Percentiles rank a stretch among this genome's conserved stretches.
phyloP scores from a whole-genome alignment of 1,140 invertebrate genomes.

The Ips nitidus region DNA sequence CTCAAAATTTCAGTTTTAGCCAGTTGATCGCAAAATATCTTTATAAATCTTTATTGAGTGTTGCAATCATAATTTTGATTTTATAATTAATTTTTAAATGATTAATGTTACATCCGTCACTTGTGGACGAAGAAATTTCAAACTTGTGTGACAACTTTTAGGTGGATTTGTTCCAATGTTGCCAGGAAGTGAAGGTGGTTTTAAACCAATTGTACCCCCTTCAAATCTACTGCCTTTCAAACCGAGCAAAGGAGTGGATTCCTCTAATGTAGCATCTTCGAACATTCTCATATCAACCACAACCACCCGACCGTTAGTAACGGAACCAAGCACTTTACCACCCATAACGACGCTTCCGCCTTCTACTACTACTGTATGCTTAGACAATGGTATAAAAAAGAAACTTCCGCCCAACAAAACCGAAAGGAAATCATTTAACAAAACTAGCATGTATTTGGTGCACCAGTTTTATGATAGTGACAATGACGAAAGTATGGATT shows the following conservation, averaged over 20 bases:
- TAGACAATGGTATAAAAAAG: neutral
- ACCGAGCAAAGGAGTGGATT: neutral
- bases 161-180: conserved; percentile 73
- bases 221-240: neutral
- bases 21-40: too few relatives aligned
- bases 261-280: conserved; percentile 17
- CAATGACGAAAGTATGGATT: neutral
- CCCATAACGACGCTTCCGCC: neutral
- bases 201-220: conserved; percentile 61
- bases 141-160: conserved; percentile 10
- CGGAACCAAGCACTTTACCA: neutral
- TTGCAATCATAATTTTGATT: too few relatives aligned
- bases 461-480: neutral
- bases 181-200: conserved; percentile 65
- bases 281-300: conserved; percentile 17
- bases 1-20: too few relatives aligned
- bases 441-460: neutral
- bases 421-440: conserved; percentile 1
- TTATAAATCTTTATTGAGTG: too few relatives aligned
- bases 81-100: too few relatives aligned
- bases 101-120: too few relatives aligned
- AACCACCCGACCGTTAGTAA: neutral
- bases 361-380: neutral
- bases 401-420: neutral
- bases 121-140: too few relatives aligned